Evolutionary conservation across 2,888 invertebrate genomes (phyloP), one percentile per base, ranked within the genome.

Genomic region (Drosophila pseudotalamancana): DNA sequence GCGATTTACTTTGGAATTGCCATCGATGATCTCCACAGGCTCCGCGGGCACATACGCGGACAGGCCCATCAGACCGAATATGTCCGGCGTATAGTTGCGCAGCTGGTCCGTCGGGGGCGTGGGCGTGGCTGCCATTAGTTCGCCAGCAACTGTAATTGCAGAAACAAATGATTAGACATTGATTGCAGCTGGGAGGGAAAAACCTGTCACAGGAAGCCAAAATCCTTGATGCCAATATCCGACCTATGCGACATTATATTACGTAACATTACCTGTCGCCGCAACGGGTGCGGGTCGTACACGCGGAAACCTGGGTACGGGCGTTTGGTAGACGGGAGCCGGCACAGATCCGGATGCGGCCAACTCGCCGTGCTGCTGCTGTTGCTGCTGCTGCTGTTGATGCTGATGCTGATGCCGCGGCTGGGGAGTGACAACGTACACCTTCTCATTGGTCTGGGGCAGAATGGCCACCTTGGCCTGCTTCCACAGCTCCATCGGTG

Each of bases 381-480:
- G 43, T 1, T 54, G 19, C 60, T 67, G 77, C 48, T 71, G 31
- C 12, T 31, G 31, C 1, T 49, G 53, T n/a, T 70, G 60, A 1
- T 60, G 61, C 3, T 56, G 31, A 12, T 55, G 37, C 54, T 71
- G 84, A 48, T 75, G 82, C 1, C 71, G 56, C 14, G 95, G 93
- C 84, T 95, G 94, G 0, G 97, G 96, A 3, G 97, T 97, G 0
- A 97, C 96, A 1, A 97, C 95, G 77, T 96, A 96, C 0, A 96
- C 94, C 88, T 95, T 95, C 91, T 97, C 96, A 83, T 95, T 95
- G 4, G 95, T 95, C 59, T 94, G 91, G n/a, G 96, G 94, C 9
- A 95, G 95, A 87, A 95, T 94, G 14, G 95, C 94, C 1, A 95
- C 94, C 87, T 94, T 93, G 68, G 94, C 93, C 82, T 93, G 92